phyloP scores from a whole-genome alignment of 2,888 invertebrate species.

The Teinopalpus imperialis region DNA sequence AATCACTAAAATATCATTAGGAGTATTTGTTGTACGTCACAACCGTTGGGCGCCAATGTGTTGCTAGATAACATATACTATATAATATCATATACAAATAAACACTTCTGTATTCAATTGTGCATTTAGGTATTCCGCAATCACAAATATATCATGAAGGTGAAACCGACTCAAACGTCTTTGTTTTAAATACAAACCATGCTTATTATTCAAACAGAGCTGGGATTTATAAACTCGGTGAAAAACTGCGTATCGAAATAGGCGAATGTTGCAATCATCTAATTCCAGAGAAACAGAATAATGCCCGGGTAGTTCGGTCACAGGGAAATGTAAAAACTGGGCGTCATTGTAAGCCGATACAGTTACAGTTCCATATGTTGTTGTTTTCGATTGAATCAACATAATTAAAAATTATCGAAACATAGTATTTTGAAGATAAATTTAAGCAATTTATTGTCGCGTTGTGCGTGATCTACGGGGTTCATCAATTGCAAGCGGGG shows the following conservation, averaged over 20 bases:
- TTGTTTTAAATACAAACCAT: slow-evolving; percentile 34
- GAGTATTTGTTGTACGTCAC: too few relatives aligned
- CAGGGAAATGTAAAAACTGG: slow-evolving; percentile 5
- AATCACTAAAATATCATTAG: too few relatives aligned
- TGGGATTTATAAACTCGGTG: slow-evolving; percentile 52
- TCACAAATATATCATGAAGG: slow-evolving; percentile 15
- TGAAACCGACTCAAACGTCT: slow-evolving; percentile 24
- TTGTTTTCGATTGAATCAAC: slow-evolving; percentile 3
- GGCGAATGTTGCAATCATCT: slow-evolving; percentile 65
- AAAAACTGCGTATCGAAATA: slow-evolving; percentile 59
- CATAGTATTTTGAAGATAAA: neutral
- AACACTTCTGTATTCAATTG: neutral
- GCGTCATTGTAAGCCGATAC: slow-evolving; percentile 19
- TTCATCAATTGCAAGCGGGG: too few relatives aligned
- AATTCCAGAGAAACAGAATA: slow-evolving; percentile 68
- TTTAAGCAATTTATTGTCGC: too few relatives aligned
- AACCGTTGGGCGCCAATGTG: too few relatives aligned
- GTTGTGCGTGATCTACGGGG: too few relatives aligned
- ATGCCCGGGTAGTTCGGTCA: slow-evolving; percentile 50
- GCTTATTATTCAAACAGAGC: slow-evolving; percentile 49
- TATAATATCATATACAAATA: too few relatives aligned
- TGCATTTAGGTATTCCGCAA: neutral
- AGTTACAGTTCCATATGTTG: slow-evolving; percentile 9
- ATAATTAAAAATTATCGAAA: slow-evolving; percentile 4
- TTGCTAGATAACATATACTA: too few relatives aligned